Evolutionary conservation across 2,888 invertebrate species (phyloP).

Genomic region (Tetragonula carbonaria): DNA sequence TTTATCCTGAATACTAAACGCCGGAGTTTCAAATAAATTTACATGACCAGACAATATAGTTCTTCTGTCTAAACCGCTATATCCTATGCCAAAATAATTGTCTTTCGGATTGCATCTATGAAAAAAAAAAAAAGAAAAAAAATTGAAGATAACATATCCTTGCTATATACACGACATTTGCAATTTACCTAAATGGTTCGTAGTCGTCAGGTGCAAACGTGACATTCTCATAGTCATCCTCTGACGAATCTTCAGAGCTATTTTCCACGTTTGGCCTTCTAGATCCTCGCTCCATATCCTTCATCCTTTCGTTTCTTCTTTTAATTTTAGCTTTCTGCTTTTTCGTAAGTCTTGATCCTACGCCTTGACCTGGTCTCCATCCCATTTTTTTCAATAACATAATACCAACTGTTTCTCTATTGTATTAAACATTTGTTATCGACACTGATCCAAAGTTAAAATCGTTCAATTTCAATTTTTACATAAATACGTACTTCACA

Average conservation of each 20-base stretch:
- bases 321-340: constrained; percentile 81
- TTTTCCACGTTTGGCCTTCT: constrained; percentile 34
- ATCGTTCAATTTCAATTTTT: neutral
- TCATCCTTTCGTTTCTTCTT: constrained; percentile 77
- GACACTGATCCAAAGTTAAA: neutral
- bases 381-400: constrained; percentile 95
- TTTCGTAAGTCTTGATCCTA: constrained; percentile 87
- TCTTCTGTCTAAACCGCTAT: constrained; percentile 89
- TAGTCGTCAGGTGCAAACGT: constrained; percentile 93
- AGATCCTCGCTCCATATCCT: constrained; percentile 71
- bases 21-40: constrained; percentile 84
- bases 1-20: constrained; percentile 86
- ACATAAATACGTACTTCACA: constrained; percentile 82
- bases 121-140: constrained; percentile 53
- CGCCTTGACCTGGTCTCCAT: constrained; percentile 95
- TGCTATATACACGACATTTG: neutral
- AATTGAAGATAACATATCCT: neutral
- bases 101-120: constrained; percentile 88
- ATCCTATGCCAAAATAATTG: constrained; percentile 93
- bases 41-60: constrained; percentile 85
- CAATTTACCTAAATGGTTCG: constrained; percentile 87
- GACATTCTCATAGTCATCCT: constrained; percentile 86
- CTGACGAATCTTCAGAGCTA: constrained; percentile 83
- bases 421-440: constrained; percentile 21
- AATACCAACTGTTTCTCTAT: constrained; percentile 92